A percentile compares a stretch with the other conserved stretches of the same genome.
phyloP scores from a whole-genome alignment of 2,113 vertebrate genomes.

The Halcyon malimbica region DNA sequence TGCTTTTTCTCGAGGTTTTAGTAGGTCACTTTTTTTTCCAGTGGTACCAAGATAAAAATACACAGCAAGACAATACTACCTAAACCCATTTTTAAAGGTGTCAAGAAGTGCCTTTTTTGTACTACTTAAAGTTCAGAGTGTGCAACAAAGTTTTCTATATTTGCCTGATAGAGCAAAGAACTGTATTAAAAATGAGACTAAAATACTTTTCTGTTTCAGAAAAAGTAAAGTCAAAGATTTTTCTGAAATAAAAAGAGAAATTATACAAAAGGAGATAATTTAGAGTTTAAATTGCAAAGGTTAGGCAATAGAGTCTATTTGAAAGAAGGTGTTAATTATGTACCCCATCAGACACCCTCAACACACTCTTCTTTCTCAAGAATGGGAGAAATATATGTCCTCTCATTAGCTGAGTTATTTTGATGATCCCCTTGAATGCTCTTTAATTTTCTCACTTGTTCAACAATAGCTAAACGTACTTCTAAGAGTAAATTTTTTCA shows the following conservation, averaged over 20 bases:
- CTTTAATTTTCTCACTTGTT: background rate
- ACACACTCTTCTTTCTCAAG: background rate
- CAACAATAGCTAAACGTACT: background rate
- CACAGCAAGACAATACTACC: background rate
- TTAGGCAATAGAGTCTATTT: background rate
- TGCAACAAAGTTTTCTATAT: background rate
- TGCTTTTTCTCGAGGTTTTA: constrained; percentile 19
- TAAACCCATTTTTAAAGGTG: background rate
- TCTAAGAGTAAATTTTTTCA: background rate
- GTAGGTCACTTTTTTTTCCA: background rate
- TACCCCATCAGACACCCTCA: background rate
- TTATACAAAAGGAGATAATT: background rate
- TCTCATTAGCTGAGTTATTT: background rate
- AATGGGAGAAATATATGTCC: background rate
- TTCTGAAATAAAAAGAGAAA: background rate
- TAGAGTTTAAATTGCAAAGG: background rate
- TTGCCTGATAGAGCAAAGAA: background rate
- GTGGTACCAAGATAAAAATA: constrained; percentile 30
- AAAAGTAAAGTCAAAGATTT: background rate
- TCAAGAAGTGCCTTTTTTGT: background rate
- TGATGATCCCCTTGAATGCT: background rate
- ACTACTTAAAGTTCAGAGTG: background rate
- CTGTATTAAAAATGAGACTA: background rate
- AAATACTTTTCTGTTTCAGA: background rate
- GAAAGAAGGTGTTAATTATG: background rate